Conservation (phyloP, 2,797 vertebrate genomes). For the Mus minutoides region DNA sequence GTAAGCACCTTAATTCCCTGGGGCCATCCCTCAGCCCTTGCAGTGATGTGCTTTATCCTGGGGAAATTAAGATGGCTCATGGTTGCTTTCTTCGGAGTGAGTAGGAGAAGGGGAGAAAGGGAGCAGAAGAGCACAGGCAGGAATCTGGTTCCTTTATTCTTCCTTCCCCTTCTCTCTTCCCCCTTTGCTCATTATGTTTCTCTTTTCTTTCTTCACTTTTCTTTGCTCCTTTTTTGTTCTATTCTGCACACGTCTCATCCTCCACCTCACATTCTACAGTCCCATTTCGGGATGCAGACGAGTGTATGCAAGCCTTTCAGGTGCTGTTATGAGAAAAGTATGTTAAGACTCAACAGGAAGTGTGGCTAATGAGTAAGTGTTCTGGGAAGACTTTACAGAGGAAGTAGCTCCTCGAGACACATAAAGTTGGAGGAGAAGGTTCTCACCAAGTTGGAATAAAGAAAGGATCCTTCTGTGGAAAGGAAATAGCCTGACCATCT, state of each 20-base stretch:
- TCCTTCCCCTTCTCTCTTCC: neutral
- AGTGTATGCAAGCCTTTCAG: neutral
- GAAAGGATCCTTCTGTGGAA: neutral
- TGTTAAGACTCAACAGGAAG: too few species aligned
- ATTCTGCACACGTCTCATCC: slow-evolving; percentile 72
- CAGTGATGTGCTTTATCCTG: neutral
- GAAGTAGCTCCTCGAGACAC: neutral
- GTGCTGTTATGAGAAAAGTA: neutral
- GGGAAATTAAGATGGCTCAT: slow-evolving; percentile 16
- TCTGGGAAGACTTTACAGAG: neutral
- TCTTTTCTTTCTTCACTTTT: neutral
- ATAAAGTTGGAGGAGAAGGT: neutral
- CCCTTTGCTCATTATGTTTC: neutral
- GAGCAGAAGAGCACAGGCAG: slow-evolving; percentile 38
- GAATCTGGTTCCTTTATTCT: too few species aligned
- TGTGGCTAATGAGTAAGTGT: neutral
- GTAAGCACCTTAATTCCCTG: neutral
- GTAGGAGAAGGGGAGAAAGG: neutral
- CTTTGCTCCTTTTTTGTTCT: neutral
- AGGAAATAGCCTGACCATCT: neutral
- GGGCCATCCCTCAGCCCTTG: neutral
- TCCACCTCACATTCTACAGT: slow-evolving; percentile 48
- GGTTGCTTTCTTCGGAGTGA: neutral
- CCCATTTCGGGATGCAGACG: neutral
- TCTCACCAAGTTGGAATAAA: neutral